Percentiles rank a stretch among this genome's conserved stretches.
phyloP scores from a whole-genome alignment of 2,113 vertebrate species.

The Speoplatyrhinus poulsoni region DNA sequence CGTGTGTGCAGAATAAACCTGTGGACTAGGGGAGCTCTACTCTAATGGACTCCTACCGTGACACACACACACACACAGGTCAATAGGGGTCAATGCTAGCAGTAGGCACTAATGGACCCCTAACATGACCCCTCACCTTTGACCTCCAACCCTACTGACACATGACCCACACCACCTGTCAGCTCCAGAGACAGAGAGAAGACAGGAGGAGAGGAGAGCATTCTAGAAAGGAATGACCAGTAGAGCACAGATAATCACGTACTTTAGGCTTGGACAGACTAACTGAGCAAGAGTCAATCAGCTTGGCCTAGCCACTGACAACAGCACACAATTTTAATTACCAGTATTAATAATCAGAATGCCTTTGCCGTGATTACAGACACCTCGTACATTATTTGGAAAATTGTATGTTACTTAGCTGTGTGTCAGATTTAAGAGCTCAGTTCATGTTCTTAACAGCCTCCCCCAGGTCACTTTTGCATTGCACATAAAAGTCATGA shows the following conservation, averaged over 20 bases:
- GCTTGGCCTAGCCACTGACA: slow-evolving; percentile 46
- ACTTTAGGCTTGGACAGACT: slow-evolving; percentile 31
- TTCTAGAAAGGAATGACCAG: slow-evolving; percentile 14
- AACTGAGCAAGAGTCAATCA: slow-evolving; percentile 57
- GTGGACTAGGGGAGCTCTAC: not conserved
- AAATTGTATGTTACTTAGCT: slow-evolving; percentile 53
- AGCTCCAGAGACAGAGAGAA: slow-evolving; percentile 3
- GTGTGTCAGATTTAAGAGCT: slow-evolving; percentile 61
- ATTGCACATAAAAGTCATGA: not conserved
- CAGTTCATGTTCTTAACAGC: slow-evolving; percentile 3
- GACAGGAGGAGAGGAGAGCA: not conserved
- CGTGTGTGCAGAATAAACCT: not conserved
- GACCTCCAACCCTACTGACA: slow-evolving; percentile 35
- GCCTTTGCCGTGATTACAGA: slow-evolving; percentile 56
- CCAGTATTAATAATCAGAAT: slow-evolving; percentile 66
- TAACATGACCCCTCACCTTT: slow-evolving; percentile 58
- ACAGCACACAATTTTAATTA: slow-evolving; percentile 61
- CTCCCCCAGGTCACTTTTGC: not conserved
- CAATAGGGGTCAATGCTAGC: slow-evolving; percentile 53
- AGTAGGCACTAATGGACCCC: slow-evolving; percentile 61
- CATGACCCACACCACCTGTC: slow-evolving; percentile 58
- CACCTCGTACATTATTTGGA: slow-evolving; percentile 58
- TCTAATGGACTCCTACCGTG: slow-evolving; percentile 20
- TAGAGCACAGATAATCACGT: slow-evolving; percentile 29
- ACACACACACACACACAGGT: slow-evolving; percentile 44